A percentile compares a stretch with the other conserved stretches of the same genome.
Evolutionary conservation across 53 echinoderm and acorn worm genomes (phyloP).

Genomic region (Echinarachnius parma): DNA sequence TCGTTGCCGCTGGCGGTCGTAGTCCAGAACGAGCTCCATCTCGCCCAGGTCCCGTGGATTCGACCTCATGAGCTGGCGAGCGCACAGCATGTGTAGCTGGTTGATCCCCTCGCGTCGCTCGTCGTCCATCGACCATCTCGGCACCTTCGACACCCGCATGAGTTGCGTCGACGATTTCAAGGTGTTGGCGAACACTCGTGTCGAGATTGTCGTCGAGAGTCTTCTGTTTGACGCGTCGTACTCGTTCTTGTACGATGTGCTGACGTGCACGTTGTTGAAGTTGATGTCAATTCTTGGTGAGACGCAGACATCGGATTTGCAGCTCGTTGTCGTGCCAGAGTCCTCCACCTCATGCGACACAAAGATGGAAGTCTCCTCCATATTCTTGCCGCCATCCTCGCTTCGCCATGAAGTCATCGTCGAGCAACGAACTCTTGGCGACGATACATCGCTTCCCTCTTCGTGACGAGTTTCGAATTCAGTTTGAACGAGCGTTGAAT

Average conservation of each 20-base stretch:
- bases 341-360: too few relatives aligned
- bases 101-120: constrained; percentile 49
- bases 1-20: constrained; percentile 46
- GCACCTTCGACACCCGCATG: neutral
- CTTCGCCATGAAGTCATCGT: too few relatives aligned
- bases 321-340: neutral
- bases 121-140: constrained; percentile 20
- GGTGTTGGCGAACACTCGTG: too few relatives aligned
- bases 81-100: constrained; percentile 67
- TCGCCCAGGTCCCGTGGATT: constrained; percentile 54
- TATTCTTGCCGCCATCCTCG: too few relatives aligned
- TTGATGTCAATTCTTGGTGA: neutral
- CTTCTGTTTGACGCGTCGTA: neutral
- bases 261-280: neutral
- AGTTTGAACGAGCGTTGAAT: too few relatives aligned
- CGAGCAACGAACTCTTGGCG: too few relatives aligned
- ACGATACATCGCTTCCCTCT: too few relatives aligned
- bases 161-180: neutral
- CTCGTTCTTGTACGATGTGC: neutral
- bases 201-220: neutral
- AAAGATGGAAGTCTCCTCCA: too few relatives aligned
- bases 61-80: constrained; percentile 34
- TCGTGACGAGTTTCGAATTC: too few relatives aligned
- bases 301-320: neutral
- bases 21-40: constrained; percentile 56